These are phyloP conservation scores for Branchinecta sandiegonensis DNA, from an alignment of 2,888 invertebrate species.

Conservation along the genomic window DNA sequence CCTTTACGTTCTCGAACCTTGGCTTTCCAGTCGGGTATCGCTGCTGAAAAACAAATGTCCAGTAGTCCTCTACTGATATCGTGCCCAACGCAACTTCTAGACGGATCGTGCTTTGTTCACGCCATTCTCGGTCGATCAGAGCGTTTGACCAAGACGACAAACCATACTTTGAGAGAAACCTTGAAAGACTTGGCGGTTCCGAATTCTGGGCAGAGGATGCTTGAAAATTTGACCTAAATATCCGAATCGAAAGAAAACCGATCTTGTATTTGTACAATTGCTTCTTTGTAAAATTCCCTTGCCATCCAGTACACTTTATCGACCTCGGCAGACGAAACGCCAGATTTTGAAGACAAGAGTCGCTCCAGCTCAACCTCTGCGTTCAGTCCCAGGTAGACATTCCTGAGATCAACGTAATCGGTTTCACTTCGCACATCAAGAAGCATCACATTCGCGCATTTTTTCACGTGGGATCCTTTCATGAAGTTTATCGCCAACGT, in stretches of 20 bases:
- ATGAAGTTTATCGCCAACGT: background rate
- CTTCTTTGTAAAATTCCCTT: slow-evolving; percentile 7
- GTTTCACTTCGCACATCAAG: background rate
- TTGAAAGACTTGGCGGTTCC: background rate
- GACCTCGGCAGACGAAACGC: no score
- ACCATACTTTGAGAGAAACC: background rate
- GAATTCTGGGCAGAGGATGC: background rate
- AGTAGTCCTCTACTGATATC: background rate
- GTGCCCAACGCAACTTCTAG: no score
- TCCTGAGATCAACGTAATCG: background rate
- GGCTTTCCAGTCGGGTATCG: no score
- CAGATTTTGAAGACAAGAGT: no score
- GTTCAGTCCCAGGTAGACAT: background rate
- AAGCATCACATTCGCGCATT: no score
- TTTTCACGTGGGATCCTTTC: background rate
- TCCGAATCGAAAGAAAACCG: background rate
- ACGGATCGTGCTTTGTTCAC: no score
- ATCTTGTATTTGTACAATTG: background rate
- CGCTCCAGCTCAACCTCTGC: no score
- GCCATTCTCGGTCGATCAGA: no score
- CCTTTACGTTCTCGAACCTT: no score
- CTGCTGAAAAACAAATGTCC: background rate
- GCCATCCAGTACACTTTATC: background rate
- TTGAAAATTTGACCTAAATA: background rate
- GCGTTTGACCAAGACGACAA: no score